phyloP scores from a whole-genome alignment of 2,113 vertebrate species.

The Cisticola juncidis region DNA sequence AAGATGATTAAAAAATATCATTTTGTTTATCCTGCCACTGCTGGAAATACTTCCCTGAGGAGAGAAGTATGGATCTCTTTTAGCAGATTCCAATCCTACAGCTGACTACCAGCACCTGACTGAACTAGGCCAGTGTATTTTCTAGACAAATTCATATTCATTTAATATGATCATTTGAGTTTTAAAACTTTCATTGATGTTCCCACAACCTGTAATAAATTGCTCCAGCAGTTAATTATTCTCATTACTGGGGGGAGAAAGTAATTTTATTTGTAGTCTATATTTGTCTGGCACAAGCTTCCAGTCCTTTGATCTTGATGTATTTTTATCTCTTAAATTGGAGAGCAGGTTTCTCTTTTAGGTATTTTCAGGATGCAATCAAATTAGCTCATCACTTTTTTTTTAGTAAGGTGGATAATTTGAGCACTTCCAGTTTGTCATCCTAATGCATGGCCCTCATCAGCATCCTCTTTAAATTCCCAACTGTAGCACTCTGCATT shows the following conservation, averaged over 20 bases:
- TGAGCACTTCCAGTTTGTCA: not conserved
- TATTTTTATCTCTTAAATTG: slow-evolving; percentile 1
- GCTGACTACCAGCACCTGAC: not conserved
- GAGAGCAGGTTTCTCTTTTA: not conserved
- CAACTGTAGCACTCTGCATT: not conserved
- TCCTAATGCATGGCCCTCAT: not conserved
- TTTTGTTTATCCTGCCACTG: not conserved
- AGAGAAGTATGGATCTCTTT: not conserved
- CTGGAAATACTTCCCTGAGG: not conserved
- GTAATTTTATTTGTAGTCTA: not conserved
- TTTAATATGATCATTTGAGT: not conserved
- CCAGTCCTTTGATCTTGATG: not conserved
- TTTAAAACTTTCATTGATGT: not conserved
- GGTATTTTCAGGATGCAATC: not conserved
- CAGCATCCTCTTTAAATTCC: not conserved
- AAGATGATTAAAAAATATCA: not conserved
- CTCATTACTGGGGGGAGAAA: not conserved
- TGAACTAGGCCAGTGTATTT: not conserved
- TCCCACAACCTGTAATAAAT: not conserved
- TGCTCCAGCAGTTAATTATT: not conserved
- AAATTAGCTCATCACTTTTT: not conserved
- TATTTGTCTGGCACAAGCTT: not conserved
- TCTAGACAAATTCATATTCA: not conserved
- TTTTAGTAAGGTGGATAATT: not conserved
- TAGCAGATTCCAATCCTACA: not conserved